Evolutionary conservation across 2,888 invertebrate species (phyloP).

Genomic region (Eristalinus sepulchralis): DNA sequence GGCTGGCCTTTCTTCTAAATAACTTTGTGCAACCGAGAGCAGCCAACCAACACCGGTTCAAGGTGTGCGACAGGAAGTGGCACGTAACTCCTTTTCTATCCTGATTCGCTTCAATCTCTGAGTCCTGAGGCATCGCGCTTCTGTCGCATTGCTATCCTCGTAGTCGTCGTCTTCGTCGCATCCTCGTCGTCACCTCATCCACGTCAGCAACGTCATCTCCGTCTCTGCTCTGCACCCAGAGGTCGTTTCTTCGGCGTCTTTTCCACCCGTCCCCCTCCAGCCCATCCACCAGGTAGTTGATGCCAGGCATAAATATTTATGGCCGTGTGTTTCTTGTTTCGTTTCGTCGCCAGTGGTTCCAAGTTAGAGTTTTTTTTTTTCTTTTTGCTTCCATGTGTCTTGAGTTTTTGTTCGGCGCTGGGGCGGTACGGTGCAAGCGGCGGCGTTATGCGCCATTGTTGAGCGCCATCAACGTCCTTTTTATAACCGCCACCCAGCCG

Average conservation of each 20-base stretch:
- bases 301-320: conserved; percentile 69
- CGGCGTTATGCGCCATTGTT: conserved; percentile 66
- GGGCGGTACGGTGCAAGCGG: conserved; percentile 55
- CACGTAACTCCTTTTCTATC: conserved; percentile 71
- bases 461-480: conserved; percentile 69
- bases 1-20: conserved; percentile 62
- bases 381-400: conserved; percentile 24
- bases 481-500: conserved; percentile 37
- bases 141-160: conserved; percentile 53
- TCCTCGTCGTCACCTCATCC: conserved; percentile 2
- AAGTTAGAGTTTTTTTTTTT: conserved; percentile 47
- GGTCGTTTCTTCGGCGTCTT: conserved; percentile 54
- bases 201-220: background rate
- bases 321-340: conserved; percentile 70
- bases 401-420: conserved; percentile 41
- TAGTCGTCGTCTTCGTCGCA: background rate
- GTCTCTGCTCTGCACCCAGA: conserved; percentile 51
- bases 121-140: conserved; percentile 63
- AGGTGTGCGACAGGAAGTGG: conserved; percentile 66
- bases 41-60: conserved; percentile 38
- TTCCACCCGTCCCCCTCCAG: background rate
- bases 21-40: conserved; percentile 48
- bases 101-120: conserved; percentile 70
- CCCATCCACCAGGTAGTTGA: conserved; percentile 29
- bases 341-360: conserved; percentile 70